Conservation (phyloP, 2,797 vertebrate genomes). For the Falco naumanni region DNA sequence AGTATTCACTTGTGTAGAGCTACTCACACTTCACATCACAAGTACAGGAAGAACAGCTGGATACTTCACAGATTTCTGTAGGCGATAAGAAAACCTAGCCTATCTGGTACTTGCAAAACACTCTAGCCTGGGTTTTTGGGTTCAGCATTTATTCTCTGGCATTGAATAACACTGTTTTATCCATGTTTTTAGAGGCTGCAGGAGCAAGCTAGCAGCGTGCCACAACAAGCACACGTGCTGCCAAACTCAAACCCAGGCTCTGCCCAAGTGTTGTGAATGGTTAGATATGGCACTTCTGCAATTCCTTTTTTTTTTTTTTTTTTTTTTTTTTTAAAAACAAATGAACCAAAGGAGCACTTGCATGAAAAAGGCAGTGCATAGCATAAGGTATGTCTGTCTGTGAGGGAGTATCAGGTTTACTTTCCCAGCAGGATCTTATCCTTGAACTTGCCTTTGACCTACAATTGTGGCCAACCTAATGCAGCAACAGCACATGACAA, state of each 20-base stretch:
- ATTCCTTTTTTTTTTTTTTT: too few relatives aligned
- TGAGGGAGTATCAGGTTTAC: neutral
- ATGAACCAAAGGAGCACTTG: neutral
- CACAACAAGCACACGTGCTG: fast-evolving
- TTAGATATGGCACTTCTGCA: neutral
- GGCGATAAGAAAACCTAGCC: neutral
- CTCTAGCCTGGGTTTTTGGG: neutral
- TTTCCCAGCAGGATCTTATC: neutral
- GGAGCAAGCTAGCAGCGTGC: neutral
- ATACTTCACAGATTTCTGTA: neutral
- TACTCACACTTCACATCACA: neutral
- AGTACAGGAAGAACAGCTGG: neutral
- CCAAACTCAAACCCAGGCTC: neutral
- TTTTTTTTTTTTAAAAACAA: neutral
- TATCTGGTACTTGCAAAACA: neutral
- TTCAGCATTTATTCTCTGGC: neutral
- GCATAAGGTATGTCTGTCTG: neutral
- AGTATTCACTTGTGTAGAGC: neutral
- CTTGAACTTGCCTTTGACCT: neutral
- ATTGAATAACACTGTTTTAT: neutral
- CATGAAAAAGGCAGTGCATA: neutral
- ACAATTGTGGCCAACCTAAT: neutral
- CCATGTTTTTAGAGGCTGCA: neutral
- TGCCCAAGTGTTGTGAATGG: neutral
- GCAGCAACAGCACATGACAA: fast-evolving